phyloP scores from a whole-genome alignment of 1,140 invertebrate genomes.

The Alviniconcha marisindica region DNA sequence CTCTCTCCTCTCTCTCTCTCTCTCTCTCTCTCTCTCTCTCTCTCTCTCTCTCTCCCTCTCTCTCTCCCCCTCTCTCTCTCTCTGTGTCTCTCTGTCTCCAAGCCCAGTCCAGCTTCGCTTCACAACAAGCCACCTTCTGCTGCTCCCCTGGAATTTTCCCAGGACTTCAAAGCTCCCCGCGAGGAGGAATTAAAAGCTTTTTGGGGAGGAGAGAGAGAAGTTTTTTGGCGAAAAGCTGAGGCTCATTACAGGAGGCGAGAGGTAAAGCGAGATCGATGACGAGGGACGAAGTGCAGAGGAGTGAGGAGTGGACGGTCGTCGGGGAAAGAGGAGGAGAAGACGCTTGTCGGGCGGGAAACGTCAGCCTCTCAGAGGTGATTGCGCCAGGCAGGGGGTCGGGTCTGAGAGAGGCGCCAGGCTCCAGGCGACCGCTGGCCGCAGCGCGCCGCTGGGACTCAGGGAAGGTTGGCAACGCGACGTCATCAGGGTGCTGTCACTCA shows the following conservation, averaged over 20 bases:
- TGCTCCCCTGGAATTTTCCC: constrained; percentile 32
- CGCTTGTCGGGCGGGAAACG: background rate
- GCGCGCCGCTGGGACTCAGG: background rate
- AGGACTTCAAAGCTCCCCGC: constrained; percentile 37
- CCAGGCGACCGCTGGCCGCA: background rate
- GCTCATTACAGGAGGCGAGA: constrained; percentile 13
- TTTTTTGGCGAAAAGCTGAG: constrained; percentile 39
- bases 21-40: background rate
- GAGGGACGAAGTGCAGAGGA: background rate
- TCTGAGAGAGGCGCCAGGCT: too few species aligned
- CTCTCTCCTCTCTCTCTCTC: background rate
- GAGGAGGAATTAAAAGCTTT: constrained; percentile 37
- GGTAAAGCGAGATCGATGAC: background rate
- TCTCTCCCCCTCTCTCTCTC: background rate
- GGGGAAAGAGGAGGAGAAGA: background rate
- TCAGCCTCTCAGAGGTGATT: constrained; percentile 15
- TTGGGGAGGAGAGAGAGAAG: background rate
- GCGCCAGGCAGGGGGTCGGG: constrained; percentile 12
- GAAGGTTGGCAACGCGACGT: background rate
- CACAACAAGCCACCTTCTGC: constrained; percentile 30
- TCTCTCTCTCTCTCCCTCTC: background rate
- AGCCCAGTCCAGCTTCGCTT: background rate
- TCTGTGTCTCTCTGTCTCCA: background rate
- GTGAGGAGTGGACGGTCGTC: background rate
- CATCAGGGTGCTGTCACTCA: constrained; percentile 14